These are phyloP conservation scores for Pimephales promelas DNA, from an alignment of 2,113 vertebrate species.

Conservation along the genomic window DNA sequence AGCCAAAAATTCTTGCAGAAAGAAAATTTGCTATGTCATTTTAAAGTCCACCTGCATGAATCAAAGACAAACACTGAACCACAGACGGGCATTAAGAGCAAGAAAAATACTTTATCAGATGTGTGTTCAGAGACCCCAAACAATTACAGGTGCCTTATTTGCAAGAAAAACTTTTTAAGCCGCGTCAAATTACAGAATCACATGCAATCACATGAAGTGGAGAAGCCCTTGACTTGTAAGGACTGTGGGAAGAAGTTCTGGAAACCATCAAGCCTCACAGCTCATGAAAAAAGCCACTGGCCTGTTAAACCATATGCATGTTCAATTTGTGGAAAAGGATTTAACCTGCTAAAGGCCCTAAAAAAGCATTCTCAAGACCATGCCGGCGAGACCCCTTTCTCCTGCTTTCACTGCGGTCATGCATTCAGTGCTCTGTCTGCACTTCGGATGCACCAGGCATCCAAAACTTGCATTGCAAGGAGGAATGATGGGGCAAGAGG, in stretches of 20 bases:
- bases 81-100: background rate
- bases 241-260: slow-evolving; percentile 52
- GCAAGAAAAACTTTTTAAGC: slow-evolving; percentile 39
- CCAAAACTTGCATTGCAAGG: slow-evolving; percentile 46
- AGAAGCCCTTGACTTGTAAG: slow-evolving; percentile 43
- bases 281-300: slow-evolving; percentile 59
- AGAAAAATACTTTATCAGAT: background rate
- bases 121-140: background rate
- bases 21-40: slow-evolving; percentile 55
- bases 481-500: background rate
- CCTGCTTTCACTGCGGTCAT: slow-evolving; percentile 48
- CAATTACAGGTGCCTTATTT: slow-evolving; percentile 18
- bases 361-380: slow-evolving; percentile 57
- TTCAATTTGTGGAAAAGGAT: slow-evolving; percentile 58
- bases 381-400: slow-evolving; percentile 57
- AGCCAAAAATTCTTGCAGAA: slow-evolving; percentile 38
- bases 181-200: slow-evolving; percentile 28
- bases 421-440: slow-evolving; percentile 45
- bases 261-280: slow-evolving; percentile 22
- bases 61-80: background rate
- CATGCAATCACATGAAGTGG: slow-evolving; percentile 5
- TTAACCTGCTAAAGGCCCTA: slow-evolving; percentile 46
- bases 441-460: slow-evolving; percentile 49
- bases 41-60: slow-evolving; percentile 46
- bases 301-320: slow-evolving; percentile 61